Conservation (phyloP, 2,888 invertebrate species). For the Sicus ferrugineus region DNA sequence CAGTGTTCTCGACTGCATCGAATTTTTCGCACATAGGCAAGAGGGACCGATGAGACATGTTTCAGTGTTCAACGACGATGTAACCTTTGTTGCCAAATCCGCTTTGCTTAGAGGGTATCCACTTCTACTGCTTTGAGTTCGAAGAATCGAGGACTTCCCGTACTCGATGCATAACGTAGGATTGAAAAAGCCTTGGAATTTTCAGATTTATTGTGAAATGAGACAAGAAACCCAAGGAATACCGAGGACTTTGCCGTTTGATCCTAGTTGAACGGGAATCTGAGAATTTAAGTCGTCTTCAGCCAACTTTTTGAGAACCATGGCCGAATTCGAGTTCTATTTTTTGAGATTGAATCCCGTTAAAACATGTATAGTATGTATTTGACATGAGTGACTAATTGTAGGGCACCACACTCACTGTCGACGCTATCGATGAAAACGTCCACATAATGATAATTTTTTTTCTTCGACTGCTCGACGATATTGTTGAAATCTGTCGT, state of each 20-base stretch:
- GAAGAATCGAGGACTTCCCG: slow-evolving; percentile 38
- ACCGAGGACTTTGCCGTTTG: slow-evolving; percentile 33
- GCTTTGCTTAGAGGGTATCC: slow-evolving; percentile 38
- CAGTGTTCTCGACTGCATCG: slow-evolving; percentile 2
- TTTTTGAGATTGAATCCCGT: slow-evolving; percentile 24
- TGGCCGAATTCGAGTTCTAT: slow-evolving; percentile 28
- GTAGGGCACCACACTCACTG: slow-evolving; percentile 23
- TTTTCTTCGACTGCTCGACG: slow-evolving; percentile 42
- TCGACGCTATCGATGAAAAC: slow-evolving; percentile 41
- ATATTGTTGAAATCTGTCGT: slow-evolving; percentile 21
- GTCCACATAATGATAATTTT: slow-evolving; percentile 49
- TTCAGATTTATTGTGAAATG: slow-evolving; percentile 38
- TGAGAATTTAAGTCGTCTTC: not conserved
- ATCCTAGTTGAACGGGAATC: slow-evolving; percentile 25
- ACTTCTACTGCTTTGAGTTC: slow-evolving; percentile 35
- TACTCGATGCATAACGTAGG: slow-evolving; percentile 37
- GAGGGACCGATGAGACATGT: slow-evolving; percentile 37
- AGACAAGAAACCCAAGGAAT: slow-evolving; percentile 38
- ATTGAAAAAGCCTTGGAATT: slow-evolving; percentile 36
- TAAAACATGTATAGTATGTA: slow-evolving; percentile 29
- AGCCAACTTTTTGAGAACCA: slow-evolving; percentile 2
- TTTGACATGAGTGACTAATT: slow-evolving; percentile 26
- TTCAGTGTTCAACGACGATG: not conserved
- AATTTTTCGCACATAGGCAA: no score
- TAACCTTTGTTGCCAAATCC: slow-evolving; percentile 38